Evolutionary conservation across 1,140 invertebrate species (phyloP).

Genomic region (Drosophila obscura): DNA sequence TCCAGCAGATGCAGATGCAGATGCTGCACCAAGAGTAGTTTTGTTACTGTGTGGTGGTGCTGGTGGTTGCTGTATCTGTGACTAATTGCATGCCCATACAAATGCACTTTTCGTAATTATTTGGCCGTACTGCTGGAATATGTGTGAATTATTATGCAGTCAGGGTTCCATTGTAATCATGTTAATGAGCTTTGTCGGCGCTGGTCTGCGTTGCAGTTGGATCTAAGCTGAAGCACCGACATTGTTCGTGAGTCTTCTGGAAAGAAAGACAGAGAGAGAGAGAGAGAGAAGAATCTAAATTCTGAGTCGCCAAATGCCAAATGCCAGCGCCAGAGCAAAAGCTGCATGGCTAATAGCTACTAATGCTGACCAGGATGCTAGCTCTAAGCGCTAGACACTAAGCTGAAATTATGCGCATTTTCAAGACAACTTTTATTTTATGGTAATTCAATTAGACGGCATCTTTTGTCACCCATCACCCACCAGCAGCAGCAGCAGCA

Average conservation of each 20-base stretch:
- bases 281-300: conserved; percentile 1
- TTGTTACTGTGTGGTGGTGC: conserved; percentile 12
- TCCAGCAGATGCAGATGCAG: conserved; percentile 60
- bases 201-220: conserved; percentile 2
- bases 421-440: conserved; percentile 67
- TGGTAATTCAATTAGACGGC: conserved; percentile 73
- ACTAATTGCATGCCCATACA: conserved; percentile 80
- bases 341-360: background rate
- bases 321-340: conserved; percentile 40
- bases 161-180: conserved; percentile 72
- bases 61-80: conserved; percentile 58
- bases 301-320: conserved; percentile 57
- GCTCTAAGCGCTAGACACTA: background rate
- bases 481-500: background rate
- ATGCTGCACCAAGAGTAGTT: conserved; percentile 47
- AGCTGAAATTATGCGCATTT: conserved; percentile 65
- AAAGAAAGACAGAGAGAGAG: background rate
- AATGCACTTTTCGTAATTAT: conserved; percentile 80
- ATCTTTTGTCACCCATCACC: conserved; percentile 58
- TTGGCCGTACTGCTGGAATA: conserved; percentile 62
- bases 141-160: conserved; percentile 73
- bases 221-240: conserved; percentile 6
- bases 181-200: conserved; percentile 65
- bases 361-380: conserved; percentile 66
- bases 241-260: conserved; percentile 50